Evolutionary conservation across 2,113 vertebrate species (phyloP).

Genomic region (Urocolius indicus): DNA sequence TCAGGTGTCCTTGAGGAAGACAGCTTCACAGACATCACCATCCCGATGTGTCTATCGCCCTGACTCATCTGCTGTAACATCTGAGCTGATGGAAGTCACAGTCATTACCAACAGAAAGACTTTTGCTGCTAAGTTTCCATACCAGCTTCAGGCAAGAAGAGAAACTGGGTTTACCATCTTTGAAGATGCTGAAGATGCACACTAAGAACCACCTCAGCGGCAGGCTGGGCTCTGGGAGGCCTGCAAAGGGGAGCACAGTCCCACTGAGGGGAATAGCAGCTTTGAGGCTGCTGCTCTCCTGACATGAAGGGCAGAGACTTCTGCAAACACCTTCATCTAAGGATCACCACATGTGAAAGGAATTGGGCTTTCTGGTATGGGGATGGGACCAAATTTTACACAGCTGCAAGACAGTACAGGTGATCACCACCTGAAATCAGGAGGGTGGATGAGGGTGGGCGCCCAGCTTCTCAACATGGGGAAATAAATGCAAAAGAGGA

Average conservation of each 20-base stretch:
- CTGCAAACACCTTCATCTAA: fast-evolving
- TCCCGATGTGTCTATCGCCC: fast-evolving
- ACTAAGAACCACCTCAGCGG: fast-evolving
- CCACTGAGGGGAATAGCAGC: no score
- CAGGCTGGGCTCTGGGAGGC: fast-evolving
- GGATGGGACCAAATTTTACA: not conserved
- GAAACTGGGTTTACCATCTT: fast-evolving
- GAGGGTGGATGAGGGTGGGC: no score
- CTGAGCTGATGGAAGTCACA: fast-evolving
- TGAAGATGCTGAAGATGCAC: fast-evolving
- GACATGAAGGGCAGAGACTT: fast-evolving
- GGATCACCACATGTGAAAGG: not conserved
- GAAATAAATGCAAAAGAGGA: not conserved
- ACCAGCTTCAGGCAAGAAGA: not conserved
- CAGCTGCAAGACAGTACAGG: fast-evolving
- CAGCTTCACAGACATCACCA: fast-evolving
- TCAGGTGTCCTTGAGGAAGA: not conserved
- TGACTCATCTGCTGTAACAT: fast-evolving
- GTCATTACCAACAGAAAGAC: not conserved
- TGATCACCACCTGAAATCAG: no score
- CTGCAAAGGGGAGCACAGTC: no score
- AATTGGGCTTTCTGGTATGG: not conserved
- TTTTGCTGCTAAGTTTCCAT: not conserved
- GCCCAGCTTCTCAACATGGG: not conserved
- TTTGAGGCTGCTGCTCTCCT: not conserved